Evolutionary conservation across 30 jellyfish, hydroid and myxozoan genomes (phyloP).

Genomic region (Turritopsis dohrnii): DNA sequence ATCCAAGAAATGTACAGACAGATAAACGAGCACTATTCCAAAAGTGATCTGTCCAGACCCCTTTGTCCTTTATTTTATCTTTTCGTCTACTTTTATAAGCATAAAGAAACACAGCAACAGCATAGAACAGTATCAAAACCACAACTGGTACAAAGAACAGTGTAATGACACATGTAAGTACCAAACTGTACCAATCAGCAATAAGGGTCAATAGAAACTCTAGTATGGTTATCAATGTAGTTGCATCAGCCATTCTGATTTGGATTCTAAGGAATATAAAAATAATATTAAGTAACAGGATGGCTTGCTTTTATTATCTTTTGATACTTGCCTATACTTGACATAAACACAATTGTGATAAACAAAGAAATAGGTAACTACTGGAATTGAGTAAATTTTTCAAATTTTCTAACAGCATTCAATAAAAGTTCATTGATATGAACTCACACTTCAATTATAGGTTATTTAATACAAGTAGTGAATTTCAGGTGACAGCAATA

Average conservation of each 20-base stretch:
- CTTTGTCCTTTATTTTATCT: slow-evolving; percentile 55
- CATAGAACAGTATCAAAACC: slow-evolving; percentile 65
- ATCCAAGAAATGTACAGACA: slow-evolving; percentile 85
- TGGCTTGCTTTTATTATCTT: neutral
- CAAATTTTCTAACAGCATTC: neutral
- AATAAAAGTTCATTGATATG: too few species aligned
- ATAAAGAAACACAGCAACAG: slow-evolving; percentile 79
- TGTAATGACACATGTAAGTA: slow-evolving; percentile 73
- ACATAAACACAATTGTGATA: neutral
- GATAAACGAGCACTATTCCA: slow-evolving; percentile 96
- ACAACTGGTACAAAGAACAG: slow-evolving; percentile 71
- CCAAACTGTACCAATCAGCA: slow-evolving; percentile 88
- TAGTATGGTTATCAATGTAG: slow-evolving; percentile 24
- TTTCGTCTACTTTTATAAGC: slow-evolving; percentile 82
- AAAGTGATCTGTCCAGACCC: slow-evolving; percentile 61
- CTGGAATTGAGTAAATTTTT: neutral
- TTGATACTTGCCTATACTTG: neutral
- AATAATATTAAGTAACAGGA: neutral
- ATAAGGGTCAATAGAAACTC: slow-evolving; percentile 56
- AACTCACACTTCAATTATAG: too few species aligned
- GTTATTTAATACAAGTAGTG: too few species aligned
- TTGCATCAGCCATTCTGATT: neutral
- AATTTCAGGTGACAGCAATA: neutral
- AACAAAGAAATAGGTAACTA: neutral
- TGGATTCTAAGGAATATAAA: neutral